Evolutionary conservation across 2,797 vertebrate species (phyloP), one percentile per base, ranked within the genome.

Genomic region (Carduelis carduelis): DNA sequence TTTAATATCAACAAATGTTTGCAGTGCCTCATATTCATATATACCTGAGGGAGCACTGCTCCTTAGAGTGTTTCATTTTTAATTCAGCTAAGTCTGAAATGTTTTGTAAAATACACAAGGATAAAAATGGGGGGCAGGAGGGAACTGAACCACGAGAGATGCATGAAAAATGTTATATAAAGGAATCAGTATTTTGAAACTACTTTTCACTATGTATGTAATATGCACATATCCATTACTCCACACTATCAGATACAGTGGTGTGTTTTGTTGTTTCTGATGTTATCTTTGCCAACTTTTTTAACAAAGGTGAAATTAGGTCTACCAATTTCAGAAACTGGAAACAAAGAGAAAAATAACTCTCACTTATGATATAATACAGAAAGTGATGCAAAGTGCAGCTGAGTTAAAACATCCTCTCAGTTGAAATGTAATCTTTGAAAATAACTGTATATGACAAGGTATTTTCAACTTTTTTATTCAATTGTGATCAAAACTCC

Each of bases 221-320:
- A 78, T 0, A 0, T 11, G 22, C 10, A 59, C 11, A 12, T 28
- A 52, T 1, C 1, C 9, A 26, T 8, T 34, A 71, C 30, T 57
- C 27, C 32, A 39, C 11, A 18, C 5, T 78, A 53, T 20, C 23
- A 61, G 28, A 37, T 35, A 46, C 11, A 12, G 12, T 7, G n/a
- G 12, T 28, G 21, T 16, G 19, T 24, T 34, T 35, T 34, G 17
- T 10, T 28, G 24, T 21, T 37, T 26, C 2, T 20, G 52, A 60
- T 5, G 9, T 27, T 83, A 56, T 71, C 44, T 76, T 53, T 20
- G 5, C 17, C 18, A 83, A 43, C 18, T 64, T 80, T 46, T 23
- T 70, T n/a, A 89, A 74, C 5, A 50, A 18, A 18, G 10, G 14
- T 35, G 44, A 83, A 85, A 82, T 41, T 6, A 39, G 24, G 12